Percentiles rank a stretch among this genome's conserved stretches.
Evolutionary conservation across 2,888 invertebrate genomes (phyloP).

Genomic region (Campopleginae sp.): DNA sequence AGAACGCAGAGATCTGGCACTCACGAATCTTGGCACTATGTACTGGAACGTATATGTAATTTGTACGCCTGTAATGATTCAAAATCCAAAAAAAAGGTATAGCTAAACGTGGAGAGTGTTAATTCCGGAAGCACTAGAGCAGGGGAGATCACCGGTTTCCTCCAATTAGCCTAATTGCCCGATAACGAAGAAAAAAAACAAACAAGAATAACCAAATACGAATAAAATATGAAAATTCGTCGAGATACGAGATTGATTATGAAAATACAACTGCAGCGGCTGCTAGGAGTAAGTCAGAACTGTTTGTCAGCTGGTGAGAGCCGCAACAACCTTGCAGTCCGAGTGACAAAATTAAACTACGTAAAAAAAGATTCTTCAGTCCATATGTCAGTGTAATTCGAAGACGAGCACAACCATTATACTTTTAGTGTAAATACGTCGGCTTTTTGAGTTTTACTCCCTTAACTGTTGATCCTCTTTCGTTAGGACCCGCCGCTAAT

Average conservation of each 20-base stretch:
- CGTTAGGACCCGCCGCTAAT: conserved; percentile 32
- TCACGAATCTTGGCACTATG: conserved; percentile 38
- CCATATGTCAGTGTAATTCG: background rate
- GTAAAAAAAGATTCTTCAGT: conserved; percentile 13
- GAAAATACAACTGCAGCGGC: background rate
- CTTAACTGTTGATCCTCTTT: conserved; percentile 48
- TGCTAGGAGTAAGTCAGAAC: too few species aligned
- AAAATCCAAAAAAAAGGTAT: background rate
- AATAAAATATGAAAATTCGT: background rate
- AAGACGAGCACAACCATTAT: conserved; percentile 4
- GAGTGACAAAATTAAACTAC: conserved; percentile 26
- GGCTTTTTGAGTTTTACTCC: conserved; percentile 32
- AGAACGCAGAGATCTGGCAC: conserved; percentile 45
- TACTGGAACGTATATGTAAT: conserved; percentile 19
- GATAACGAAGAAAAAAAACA: background rate
- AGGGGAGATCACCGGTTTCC: background rate
- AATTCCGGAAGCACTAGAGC: background rate
- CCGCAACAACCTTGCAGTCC: background rate
- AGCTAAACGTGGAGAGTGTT: background rate
- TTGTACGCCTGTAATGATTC: background rate
- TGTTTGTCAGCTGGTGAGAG: background rate
- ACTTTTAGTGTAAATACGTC: conserved; percentile 26
- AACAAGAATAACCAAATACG: background rate
- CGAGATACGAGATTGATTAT: background rate
- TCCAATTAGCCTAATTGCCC: background rate